A percentile compares a stretch with the other conserved stretches of the same genome.
phyloP scores from a whole-genome alignment of 2,888 invertebrate species.

The Apamea sordens region DNA sequence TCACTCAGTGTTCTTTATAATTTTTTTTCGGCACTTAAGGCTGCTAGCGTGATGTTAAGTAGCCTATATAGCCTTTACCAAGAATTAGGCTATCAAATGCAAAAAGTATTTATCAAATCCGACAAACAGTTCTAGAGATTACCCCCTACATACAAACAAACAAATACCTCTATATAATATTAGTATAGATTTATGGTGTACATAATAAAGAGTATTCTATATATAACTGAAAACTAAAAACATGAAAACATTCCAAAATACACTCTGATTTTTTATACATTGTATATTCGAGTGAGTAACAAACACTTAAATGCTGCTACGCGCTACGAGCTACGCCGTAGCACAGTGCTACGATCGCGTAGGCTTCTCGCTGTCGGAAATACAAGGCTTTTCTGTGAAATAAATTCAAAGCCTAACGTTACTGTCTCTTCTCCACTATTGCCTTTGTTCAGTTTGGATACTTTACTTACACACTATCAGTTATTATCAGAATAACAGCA shows the following conservation, averaged over 20 bases:
- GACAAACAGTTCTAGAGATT: too few relatives aligned
- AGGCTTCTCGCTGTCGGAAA: neutral
- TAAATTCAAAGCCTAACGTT: neutral
- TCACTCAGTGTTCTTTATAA: too few relatives aligned
- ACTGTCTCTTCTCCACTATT: neutral
- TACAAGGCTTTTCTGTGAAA: neutral
- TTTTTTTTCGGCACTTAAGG: too few relatives aligned
- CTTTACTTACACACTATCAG: neutral
- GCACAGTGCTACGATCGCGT: slow-evolving; percentile 7
- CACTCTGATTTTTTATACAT: neutral
- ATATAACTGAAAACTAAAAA: neutral
- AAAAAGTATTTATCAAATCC: too few relatives aligned
- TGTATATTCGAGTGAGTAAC: neutral
- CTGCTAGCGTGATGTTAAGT: too few relatives aligned
- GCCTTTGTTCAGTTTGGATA: neutral
- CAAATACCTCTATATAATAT: too few relatives aligned
- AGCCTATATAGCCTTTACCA: too few relatives aligned
- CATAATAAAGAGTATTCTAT: neutral
- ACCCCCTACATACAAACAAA: too few relatives aligned
- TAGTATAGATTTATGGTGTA: too few relatives aligned
- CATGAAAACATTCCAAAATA: neutral
- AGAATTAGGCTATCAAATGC: too few relatives aligned
- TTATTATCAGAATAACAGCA: neutral
- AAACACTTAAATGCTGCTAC: neutral
- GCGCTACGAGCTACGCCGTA: slow-evolving; percentile 34